phyloP scores from a whole-genome alignment of 2,888 invertebrate species.

The Thumatha senex region DNA sequence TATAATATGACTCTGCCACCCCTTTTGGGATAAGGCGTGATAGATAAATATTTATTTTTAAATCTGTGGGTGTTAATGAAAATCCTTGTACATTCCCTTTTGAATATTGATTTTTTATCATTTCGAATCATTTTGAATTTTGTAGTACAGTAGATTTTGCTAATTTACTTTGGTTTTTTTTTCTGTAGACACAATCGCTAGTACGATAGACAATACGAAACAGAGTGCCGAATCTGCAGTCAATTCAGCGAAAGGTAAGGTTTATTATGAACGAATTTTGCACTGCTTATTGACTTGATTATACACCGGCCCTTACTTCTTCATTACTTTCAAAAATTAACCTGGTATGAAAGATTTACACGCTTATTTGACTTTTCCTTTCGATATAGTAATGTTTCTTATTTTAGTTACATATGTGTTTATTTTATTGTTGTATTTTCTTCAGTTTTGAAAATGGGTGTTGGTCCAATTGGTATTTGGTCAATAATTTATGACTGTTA shows the following conservation, averaged over 20 bases:
- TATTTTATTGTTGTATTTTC: slow-evolving; percentile 4
- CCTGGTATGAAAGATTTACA: neutral
- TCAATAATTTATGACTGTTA: neutral
- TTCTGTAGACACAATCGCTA: slow-evolving; percentile 66
- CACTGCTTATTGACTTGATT: neutral
- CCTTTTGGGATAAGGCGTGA: too few species aligned
- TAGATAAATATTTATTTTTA: too few species aligned
- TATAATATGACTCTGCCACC: too few species aligned
- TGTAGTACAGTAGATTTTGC: neutral
- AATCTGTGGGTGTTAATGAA: too few species aligned
- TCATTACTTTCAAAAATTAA: neutral
- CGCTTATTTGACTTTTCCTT: too few species aligned
- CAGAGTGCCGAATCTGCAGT: slow-evolving; percentile 75
- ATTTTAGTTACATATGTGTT: slow-evolving; percentile 4
- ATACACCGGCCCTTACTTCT: neutral
- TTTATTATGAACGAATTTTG: neutral
- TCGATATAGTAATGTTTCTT: neutral
- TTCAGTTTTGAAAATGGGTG: neutral
- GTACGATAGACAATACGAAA: slow-evolving; percentile 72
- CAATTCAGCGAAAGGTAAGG: slow-evolving; percentile 70
- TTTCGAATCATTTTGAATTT: too few species aligned
- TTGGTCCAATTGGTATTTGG: neutral
- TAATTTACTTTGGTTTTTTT: slow-evolving; percentile 11
- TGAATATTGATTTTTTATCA: too few species aligned
- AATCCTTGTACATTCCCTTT: too few species aligned